These are phyloP conservation scores for Silurus lanzhouensis DNA, from an alignment of 2,797 vertebrate species.

Conservation along the genomic window DNA sequence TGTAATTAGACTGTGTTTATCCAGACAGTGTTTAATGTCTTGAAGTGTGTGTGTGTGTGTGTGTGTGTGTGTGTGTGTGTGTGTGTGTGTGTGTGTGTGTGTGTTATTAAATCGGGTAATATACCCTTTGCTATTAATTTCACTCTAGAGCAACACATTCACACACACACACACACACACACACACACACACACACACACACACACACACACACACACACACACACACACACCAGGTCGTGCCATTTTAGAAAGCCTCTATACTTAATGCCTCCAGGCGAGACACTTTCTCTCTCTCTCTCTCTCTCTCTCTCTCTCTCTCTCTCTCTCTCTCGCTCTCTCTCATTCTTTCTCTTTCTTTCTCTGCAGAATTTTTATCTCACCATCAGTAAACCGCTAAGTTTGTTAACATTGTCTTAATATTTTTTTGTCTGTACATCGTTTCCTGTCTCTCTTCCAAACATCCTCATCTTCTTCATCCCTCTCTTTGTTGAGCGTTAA, in stretches of 20 bases:
- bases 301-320: neutral
- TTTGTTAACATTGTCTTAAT: neutral
- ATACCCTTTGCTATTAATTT: neutral
- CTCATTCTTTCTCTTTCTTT: too few species aligned
- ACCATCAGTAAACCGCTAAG: neutral
- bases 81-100: neutral
- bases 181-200: neutral
- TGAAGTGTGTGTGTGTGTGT: neutral
- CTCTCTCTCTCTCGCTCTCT: neutral
- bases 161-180: neutral
- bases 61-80: neutral
- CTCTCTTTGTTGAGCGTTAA: neutral
- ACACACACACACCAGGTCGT: neutral
- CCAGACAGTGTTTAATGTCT: neutral
- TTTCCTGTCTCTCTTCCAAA: neutral
- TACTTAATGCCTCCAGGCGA: neutral
- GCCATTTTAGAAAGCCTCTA: neutral
- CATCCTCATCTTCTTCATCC: neutral
- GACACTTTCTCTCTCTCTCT: too few species aligned
- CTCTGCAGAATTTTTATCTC: neutral
- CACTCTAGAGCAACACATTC: neutral
- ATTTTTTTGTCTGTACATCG: neutral
- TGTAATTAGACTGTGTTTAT: slow-evolving; percentile 4
- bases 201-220: neutral
- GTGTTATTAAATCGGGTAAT: neutral